These are phyloP conservation scores for Bugula neritina DNA, from an alignment of 2,888 invertebrate species.

Conservation along the genomic window DNA sequence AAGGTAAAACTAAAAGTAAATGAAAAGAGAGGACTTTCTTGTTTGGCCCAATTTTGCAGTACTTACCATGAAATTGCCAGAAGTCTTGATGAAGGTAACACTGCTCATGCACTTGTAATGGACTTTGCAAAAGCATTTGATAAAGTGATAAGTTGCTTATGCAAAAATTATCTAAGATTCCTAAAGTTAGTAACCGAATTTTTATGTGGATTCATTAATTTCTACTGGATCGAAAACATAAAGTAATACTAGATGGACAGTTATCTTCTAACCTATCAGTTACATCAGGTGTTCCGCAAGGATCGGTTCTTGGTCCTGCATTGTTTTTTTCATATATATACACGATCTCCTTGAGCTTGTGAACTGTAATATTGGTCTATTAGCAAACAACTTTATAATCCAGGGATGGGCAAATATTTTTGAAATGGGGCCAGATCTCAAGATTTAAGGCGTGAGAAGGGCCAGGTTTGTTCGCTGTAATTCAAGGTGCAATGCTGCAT, in stretches of 20 bases:
- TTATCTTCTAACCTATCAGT: not conserved
- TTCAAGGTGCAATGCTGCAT: too few species aligned
- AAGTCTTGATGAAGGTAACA: not conserved
- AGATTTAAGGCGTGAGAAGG: too few species aligned
- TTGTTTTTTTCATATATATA: too few species aligned
- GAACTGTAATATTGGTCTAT: not conserved
- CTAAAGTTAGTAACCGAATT: not conserved
- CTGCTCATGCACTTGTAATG: not conserved
- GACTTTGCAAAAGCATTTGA: conserved; percentile 12
- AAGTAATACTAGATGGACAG: not conserved
- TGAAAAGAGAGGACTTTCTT: too few species aligned
- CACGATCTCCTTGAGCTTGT: not conserved
- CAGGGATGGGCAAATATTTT: too few species aligned
- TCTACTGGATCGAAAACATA: not conserved
- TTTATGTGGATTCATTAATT: conserved; percentile 16
- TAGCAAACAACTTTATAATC: not conserved
- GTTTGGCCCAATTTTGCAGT: too few species aligned
- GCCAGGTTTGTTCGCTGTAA: too few species aligned
- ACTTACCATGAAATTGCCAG: not conserved
- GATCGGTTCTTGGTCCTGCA: not conserved
- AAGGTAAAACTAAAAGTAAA: too few species aligned
- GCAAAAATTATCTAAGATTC: not conserved
- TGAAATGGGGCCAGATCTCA: too few species aligned
- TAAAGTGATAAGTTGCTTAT: not conserved
- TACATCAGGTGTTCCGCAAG: conserved; percentile 1